phyloP scores from a whole-genome alignment of 1,140 invertebrate genomes.

The Dendrolimus kikuchii region DNA sequence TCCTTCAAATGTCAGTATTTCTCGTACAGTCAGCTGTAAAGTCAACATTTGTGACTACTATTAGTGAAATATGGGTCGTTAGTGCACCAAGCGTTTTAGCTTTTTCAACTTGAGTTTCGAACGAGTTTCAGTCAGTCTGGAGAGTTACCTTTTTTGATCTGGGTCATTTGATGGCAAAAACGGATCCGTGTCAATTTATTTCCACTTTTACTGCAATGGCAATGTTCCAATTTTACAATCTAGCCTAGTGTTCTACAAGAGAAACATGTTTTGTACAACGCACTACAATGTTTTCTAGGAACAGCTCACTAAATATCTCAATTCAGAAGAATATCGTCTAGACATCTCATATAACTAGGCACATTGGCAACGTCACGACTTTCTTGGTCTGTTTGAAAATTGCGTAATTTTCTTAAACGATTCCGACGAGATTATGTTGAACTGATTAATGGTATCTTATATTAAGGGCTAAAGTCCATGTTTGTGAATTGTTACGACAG shows the following conservation, averaged over 20 bases:
- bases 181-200: constrained; percentile 57
- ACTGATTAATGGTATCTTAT: too few relatives aligned
- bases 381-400: too few relatives aligned
- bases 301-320: constrained; percentile 9
- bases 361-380: too few relatives aligned
- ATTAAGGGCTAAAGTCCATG: too few relatives aligned
- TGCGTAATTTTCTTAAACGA: too few relatives aligned
- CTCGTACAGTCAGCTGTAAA: neutral
- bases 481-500: too few relatives aligned
- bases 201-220: constrained; percentile 68
- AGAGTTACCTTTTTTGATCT: constrained; percentile 48
- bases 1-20: too few relatives aligned
- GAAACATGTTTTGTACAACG: constrained; percentile 56
- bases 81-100: neutral
- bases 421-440: too few relatives aligned
- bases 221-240: constrained; percentile 59
- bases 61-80: neutral
- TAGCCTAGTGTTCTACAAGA: constrained; percentile 45
- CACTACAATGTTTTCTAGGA: constrained; percentile 13
- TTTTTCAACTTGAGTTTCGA: constrained; percentile 3
- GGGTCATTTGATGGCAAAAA: constrained; percentile 58
- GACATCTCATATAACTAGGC: too few relatives aligned
- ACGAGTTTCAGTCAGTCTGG: constrained; percentile 9
- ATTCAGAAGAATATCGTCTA: too few relatives aligned
- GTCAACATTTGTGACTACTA: neutral